Evolutionary conservation across 2,888 invertebrate genomes (phyloP).

Genomic region (Creontiades dilutus): DNA sequence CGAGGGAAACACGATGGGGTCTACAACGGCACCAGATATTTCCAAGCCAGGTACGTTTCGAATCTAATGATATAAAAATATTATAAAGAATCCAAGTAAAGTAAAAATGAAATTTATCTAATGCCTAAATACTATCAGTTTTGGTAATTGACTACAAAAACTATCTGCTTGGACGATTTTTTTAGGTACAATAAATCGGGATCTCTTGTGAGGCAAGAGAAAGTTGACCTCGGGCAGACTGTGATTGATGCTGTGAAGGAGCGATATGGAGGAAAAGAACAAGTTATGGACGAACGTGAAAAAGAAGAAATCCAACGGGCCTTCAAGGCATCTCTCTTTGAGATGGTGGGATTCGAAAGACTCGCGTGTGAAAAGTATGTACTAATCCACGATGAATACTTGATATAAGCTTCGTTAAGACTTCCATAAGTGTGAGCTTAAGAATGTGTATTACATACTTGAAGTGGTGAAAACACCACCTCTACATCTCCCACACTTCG

Average conservation of each 20-base stretch:
- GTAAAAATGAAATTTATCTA: no score
- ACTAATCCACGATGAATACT: no score
- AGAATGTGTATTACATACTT: no score
- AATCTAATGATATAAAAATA: no score
- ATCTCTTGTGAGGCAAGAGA: conserved; percentile 91
- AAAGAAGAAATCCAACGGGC: conserved; percentile 84
- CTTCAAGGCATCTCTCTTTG: conserved; percentile 89
- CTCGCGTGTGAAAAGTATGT: conserved; percentile 67
- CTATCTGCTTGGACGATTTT: background rate
- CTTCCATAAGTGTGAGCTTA: no score
- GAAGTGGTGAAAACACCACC: no score
- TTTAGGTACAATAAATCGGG: conserved; percentile 83
- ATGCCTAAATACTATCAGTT: no score
- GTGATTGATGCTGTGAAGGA: conserved; percentile 87
- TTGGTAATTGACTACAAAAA: no score
- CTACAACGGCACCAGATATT: conserved; percentile 90
- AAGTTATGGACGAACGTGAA: conserved; percentile 79
- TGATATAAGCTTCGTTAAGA: no score
- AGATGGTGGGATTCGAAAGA: conserved; percentile 93
- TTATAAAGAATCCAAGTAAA: no score
- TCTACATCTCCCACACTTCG: no score
- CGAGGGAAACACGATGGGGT: conserved; percentile 96
- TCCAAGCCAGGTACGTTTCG: conserved; percentile 82
- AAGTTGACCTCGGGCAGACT: conserved; percentile 86
- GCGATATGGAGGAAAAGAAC: conserved; percentile 84